phyloP scores from a whole-genome alignment of 2,113 vertebrate species.

The Chloropsis cyanopogon region DNA sequence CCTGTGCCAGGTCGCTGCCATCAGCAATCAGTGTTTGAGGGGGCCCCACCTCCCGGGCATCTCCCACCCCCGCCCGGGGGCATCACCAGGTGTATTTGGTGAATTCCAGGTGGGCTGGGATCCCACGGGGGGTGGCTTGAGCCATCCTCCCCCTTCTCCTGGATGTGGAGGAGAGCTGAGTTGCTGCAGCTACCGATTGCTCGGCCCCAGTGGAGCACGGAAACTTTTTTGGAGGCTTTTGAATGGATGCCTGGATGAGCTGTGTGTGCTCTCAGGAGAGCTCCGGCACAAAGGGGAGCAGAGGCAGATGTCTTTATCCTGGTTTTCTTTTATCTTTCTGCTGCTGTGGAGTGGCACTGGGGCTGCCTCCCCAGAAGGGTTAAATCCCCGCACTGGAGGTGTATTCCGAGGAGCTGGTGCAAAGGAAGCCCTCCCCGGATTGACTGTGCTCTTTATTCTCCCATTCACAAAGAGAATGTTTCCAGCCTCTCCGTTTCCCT shows the following conservation, averaged over 20 bases:
- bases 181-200: accelerated
- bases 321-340: neutral
- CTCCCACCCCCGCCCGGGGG: neutral
- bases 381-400: neutral
- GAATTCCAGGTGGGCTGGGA: accelerated
- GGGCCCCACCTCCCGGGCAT: too few relatives aligned
- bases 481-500: neutral
- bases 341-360: neutral
- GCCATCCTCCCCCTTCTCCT: neutral
- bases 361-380: neutral
- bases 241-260: too few relatives aligned
- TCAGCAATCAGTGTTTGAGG: accelerated
- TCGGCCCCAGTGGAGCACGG: accelerated
- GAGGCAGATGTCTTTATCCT: accelerated
- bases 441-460: neutral
- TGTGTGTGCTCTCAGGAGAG: neutral
- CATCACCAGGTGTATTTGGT: accelerated
- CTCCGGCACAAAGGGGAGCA: neutral
- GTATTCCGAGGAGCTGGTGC: neutral
- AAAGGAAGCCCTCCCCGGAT: neutral
- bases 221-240: neutral
- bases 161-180: neutral
- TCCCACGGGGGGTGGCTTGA: accelerated
- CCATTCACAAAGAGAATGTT: neutral
- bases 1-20: neutral